These are phyloP conservation scores for Iselma pallidipennis DNA, from an alignment of 2,888 invertebrate genomes.

Conservation along the genomic window DNA sequence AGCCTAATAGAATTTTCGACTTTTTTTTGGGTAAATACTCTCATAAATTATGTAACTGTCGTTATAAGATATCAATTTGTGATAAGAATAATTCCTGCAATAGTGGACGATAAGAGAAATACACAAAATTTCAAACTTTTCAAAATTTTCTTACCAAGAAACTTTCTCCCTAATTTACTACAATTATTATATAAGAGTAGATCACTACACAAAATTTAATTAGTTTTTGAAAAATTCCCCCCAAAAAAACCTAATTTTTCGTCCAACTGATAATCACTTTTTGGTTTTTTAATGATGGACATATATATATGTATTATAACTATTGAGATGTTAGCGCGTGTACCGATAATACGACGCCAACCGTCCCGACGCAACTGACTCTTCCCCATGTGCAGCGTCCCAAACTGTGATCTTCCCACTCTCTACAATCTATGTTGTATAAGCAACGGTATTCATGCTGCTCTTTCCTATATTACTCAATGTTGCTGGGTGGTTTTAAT, in stretches of 20 bases:
- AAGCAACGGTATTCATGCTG: slow-evolving; percentile 12
- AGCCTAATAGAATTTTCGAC: too few relatives aligned
- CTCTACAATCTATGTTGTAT: slow-evolving; percentile 1
- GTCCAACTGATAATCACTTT: not conserved
- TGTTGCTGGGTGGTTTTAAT: not conserved
- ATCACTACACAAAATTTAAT: not conserved
- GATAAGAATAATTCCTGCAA: too few relatives aligned
- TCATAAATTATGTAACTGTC: too few relatives aligned
- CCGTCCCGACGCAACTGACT: slow-evolving; percentile 30
- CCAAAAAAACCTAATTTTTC: slow-evolving; percentile 1
- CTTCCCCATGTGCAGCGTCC: slow-evolving; percentile 27
- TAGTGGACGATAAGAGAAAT: not conserved
- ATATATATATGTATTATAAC: not conserved
- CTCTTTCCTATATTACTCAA: slow-evolving; percentile 6
- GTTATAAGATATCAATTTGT: too few relatives aligned
- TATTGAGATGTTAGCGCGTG: not conserved
- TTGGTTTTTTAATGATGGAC: not conserved
- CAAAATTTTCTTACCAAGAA: not conserved
- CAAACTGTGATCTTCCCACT: slow-evolving; percentile 27
- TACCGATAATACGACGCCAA: slow-evolving; percentile 28
- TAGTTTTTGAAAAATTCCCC: slow-evolving; percentile 2
- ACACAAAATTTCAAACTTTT: not conserved
- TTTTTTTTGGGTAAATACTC: too few relatives aligned
- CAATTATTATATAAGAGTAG: not conserved
- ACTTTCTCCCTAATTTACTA: not conserved